Evolutionary conservation across 2,888 invertebrate species (phyloP).

Genomic region (Chrysomela aeneicollis): DNA sequence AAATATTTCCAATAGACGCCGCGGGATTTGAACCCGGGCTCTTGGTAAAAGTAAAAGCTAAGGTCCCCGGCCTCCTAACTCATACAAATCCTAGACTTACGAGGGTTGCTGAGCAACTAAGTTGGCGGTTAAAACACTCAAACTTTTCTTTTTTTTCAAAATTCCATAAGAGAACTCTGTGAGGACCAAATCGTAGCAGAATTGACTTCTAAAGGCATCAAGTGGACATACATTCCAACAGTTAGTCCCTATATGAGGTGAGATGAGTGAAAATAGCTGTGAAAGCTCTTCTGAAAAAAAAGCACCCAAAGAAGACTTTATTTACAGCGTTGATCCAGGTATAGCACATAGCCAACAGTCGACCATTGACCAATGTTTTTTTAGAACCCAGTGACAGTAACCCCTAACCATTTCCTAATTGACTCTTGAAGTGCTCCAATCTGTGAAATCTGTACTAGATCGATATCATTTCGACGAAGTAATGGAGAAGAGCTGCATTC

Average conservation of each 20-base stretch:
- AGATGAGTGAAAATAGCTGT: constrained; percentile 6
- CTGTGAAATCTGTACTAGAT: neutral
- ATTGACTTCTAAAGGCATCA: neutral
- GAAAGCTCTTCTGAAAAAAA: neutral
- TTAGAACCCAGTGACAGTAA: constrained; percentile 1
- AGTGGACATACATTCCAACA: neutral
- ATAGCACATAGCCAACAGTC: constrained; percentile 16
- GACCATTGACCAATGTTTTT: constrained; percentile 13
- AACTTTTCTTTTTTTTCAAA: too few relatives aligned
- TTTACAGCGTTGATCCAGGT: neutral
- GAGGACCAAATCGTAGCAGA: neutral
- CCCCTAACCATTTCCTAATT: constrained; percentile 10
- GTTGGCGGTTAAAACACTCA: too few relatives aligned
- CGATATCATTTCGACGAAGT: neutral
- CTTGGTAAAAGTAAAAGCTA: too few relatives aligned
- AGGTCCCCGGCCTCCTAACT: too few relatives aligned
- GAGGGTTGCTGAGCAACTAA: too few relatives aligned
- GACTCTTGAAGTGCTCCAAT: constrained; percentile 7
- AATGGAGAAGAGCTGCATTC: constrained; percentile 10
- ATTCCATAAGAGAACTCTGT: neutral
- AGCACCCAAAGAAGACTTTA: too few relatives aligned
- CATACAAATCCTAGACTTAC: too few relatives aligned
- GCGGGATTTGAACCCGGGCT: too few relatives aligned
- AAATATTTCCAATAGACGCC: too few relatives aligned
- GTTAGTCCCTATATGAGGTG: constrained; percentile 2